phyloP scores from a whole-genome alignment of 2,113 vertebrate genomes.

The Sinocyclocheilus maitianheensis region DNA sequence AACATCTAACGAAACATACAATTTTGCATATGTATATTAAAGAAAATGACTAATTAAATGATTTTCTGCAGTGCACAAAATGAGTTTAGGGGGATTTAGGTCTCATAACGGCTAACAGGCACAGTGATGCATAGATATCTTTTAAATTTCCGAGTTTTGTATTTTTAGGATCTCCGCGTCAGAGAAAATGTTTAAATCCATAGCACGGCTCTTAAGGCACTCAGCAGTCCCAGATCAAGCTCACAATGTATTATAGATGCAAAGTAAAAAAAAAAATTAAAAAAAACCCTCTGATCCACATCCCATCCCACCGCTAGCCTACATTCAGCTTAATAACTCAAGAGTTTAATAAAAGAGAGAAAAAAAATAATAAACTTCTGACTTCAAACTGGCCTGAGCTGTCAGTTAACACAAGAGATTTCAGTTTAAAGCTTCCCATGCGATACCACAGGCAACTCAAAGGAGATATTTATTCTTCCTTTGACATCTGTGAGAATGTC shows the following conservation, averaged over 20 bases:
- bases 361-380: background rate
- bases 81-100: background rate
- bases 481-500: background rate
- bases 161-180: slow-evolving; percentile 1
- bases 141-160: slow-evolving; percentile 5
- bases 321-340: slow-evolving; percentile 21
- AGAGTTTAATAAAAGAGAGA: background rate
- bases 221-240: slow-evolving; percentile 17
- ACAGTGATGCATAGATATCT: background rate
- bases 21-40: background rate
- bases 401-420: background rate
- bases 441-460: background rate
- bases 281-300: slow-evolving; percentile 3
- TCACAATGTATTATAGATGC: slow-evolving; percentile 28
- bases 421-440: background rate
- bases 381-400: background rate
- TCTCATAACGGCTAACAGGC: background rate
- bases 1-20: background rate
- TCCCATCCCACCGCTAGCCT: slow-evolving; percentile 21
- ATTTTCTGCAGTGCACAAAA: background rate
- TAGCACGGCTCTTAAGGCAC: slow-evolving; percentile 10
- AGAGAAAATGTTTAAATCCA: slow-evolving; percentile 30
- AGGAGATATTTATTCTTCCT: background rate
- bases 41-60: background rate
- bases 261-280: slow-evolving; percentile 3